Evolutionary conservation across 35 echinoderm and acorn worm genomes (phyloP), one percentile per base, ranked within the genome.

Genomic region (Apostichopus parvimensis): DNA sequence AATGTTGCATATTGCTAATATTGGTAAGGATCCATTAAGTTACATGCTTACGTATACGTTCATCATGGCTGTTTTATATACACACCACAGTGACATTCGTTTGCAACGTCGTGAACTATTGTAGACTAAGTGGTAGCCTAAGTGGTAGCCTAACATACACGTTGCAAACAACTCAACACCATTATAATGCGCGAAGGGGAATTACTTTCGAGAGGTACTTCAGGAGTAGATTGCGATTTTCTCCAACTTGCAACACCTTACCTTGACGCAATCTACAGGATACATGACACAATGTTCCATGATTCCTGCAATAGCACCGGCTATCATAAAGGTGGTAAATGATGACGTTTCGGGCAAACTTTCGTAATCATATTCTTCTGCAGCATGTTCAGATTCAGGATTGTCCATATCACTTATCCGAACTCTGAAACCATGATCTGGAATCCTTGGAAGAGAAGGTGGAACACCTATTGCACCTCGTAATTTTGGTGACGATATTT

Each of bases 201-300:
- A 22, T 75, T 20, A 75, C 14, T 22, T 75, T 75, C 20, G 6
- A 75, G 2, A 75, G 71, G 17, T 73, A 54, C 68, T 73, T n/a
- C 53, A n/a, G 8, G 14, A 90, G 52, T 90, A 56, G 87, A 90
- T 73, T 75, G 72, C 53, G 17, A 23, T n/a, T 78, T 77, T 78
- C 73, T 75, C 24, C 22, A 24, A 54, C 9, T 54, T 45, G 87
- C 1, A 78, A 78, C n/a, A 23, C 72, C 73, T 78, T 94, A 98
- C 97, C 93, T 98, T 98, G 52, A 98, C 97, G 92, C 94, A 93
- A 94, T 98, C 97, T 54, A 98, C 83, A 8, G 97, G 97, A 82
- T 98, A 98, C 97, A 98, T 98, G 11, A 98, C 95, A 94, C 97
- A 98, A 91, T 98, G 97, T 90, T 98, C 97, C 92, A 94, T 94